A percentile compares a stretch with the other conserved stretches of the same genome.
These are phyloP conservation scores for Prolemur simus DNA, from an alignment of 2,113 vertebrate species.

Conservation along the genomic window DNA sequence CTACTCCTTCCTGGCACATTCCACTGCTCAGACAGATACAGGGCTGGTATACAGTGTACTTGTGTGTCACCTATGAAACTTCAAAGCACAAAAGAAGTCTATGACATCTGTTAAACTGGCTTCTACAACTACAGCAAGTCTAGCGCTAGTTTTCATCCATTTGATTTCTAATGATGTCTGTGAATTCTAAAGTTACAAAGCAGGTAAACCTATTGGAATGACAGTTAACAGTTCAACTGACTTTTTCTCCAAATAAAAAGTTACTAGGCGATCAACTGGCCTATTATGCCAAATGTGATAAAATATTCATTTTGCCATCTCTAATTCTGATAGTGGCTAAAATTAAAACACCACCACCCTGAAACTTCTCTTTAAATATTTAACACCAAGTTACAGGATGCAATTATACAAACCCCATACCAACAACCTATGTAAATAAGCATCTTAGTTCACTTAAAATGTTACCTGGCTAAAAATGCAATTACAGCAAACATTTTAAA, in stretches of 20 bases:
- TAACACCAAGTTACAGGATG: conserved; percentile 44
- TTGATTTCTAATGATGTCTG: not conserved
- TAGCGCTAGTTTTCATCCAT: not conserved
- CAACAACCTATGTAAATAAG: conserved; percentile 48
- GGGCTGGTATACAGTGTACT: not conserved
- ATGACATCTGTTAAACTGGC: not conserved
- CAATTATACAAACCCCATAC: conserved; percentile 46
- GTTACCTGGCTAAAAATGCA: conserved; percentile 46
- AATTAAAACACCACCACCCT: conserved; percentile 41
- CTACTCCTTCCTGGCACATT: conserved; percentile 27
- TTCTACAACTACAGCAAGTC: conserved; percentile 15
- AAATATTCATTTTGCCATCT: conserved; percentile 24
- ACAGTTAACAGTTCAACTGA: conserved; percentile 42
- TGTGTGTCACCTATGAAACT: not conserved
- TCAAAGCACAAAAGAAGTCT: not conserved
- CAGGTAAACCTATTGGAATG: not conserved
- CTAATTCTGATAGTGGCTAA: conserved; percentile 7
- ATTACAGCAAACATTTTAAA: conserved; percentile 53
- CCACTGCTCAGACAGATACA: not conserved
- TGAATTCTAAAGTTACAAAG: conserved; percentile 20
- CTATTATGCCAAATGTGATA: not conserved
- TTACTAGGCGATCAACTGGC: not conserved
- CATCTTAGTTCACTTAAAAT: conserved; percentile 37
- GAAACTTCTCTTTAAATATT: conserved; percentile 35
- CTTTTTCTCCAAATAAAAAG: conserved; percentile 20